Percentiles rank a stretch among this genome's conserved stretches.
phyloP scores from a whole-genome alignment of 2,888 invertebrate genomes.

The Scaptomyza parva region DNA sequence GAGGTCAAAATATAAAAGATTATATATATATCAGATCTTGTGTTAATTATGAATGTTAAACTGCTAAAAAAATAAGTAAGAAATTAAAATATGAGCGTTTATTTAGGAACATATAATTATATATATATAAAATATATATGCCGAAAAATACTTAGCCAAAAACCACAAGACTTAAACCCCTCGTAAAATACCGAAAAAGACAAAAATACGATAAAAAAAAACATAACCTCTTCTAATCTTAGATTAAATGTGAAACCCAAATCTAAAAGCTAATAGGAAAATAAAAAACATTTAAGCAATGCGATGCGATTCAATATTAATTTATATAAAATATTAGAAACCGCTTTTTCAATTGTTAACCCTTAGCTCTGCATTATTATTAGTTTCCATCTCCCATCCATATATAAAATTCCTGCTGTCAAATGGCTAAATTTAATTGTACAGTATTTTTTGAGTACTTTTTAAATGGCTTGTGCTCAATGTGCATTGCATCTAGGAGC shows the following conservation, averaged over 20 bases:
- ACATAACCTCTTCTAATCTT: no score
- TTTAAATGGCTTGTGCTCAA: constrained; percentile 15
- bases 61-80: background rate
- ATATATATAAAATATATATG: no score
- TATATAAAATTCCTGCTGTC: background rate
- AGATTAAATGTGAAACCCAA: no score
- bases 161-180: no score
- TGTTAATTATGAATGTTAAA: background rate
- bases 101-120: no score
- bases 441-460: background rate
- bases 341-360: background rate
- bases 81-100: background rate
- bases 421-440: background rate
- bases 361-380: background rate
- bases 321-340: no score
- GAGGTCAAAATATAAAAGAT: background rate
- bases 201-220: no score
- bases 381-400: background rate
- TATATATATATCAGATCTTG: background rate
- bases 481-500: constrained; percentile 40
- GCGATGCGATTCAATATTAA: no score
- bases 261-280: no score
- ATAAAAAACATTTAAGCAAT: no score
- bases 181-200: no score
- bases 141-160: no score